phyloP scores from a whole-genome alignment of 2,113 vertebrate genomes.

The Chelonoidis abingdonii region DNA sequence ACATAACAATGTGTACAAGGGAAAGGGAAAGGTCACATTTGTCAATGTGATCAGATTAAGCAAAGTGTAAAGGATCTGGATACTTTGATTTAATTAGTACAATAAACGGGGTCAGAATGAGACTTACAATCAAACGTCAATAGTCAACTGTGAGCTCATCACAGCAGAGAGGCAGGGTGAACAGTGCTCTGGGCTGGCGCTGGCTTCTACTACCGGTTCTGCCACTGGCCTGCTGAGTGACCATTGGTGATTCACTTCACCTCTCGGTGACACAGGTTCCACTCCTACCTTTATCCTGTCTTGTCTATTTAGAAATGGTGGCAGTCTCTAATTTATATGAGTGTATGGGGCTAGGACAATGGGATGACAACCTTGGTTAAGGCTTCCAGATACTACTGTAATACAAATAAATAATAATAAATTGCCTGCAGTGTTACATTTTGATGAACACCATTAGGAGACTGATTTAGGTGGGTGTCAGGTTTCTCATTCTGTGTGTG shows the following conservation, averaged over 20 bases:
- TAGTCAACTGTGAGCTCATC: too few relatives aligned
- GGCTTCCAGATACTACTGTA: neutral
- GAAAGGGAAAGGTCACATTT: neutral
- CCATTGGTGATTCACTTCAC: neutral
- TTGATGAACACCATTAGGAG: neutral
- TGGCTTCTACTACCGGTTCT: too few relatives aligned
- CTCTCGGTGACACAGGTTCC: neutral
- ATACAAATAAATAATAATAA: neutral
- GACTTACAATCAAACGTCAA: too few relatives aligned
- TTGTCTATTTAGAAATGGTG: neutral
- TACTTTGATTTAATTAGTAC: neutral
- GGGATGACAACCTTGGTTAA: neutral
- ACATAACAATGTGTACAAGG: neutral
- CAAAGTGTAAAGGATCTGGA: neutral
- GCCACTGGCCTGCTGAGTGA: neutral
- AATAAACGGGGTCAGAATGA: too few relatives aligned
- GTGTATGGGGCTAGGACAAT: neutral
- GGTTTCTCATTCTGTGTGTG: neutral
- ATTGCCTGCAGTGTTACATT: neutral
- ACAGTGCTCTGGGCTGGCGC: too few relatives aligned
- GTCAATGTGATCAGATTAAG: neutral
- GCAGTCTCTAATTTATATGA: neutral
- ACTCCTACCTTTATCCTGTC: neutral
- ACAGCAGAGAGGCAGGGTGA: too few relatives aligned
- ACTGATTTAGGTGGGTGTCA: fast-evolving